Evolutionary conservation across 2,888 invertebrate genomes (phyloP).

Genomic region (Pammene fasciana): DNA sequence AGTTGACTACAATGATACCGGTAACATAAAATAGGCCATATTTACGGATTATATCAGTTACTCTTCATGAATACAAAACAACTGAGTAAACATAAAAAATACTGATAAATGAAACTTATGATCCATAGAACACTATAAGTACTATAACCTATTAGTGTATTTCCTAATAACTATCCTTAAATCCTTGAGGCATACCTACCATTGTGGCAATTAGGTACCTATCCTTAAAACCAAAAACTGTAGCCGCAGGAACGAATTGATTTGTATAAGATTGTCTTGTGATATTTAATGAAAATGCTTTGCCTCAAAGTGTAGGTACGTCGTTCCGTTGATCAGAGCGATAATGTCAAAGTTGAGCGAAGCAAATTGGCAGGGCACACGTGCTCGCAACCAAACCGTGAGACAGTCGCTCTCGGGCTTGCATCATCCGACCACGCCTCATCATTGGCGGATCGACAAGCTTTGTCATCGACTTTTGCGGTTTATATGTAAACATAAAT

Average conservation of each 20-base stretch:
- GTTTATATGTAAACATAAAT: constrained; percentile 16
- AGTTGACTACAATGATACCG: background rate
- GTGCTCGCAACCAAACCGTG: constrained; percentile 35
- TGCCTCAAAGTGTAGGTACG: background rate
- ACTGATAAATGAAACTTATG: background rate
- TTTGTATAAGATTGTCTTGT: background rate
- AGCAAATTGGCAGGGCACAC: constrained; percentile 34
- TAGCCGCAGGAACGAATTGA: background rate
- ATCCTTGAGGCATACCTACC: too few relatives aligned
- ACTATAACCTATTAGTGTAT: too few relatives aligned
- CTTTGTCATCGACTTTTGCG: constrained; percentile 19
- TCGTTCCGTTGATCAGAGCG: constrained; percentile 9
- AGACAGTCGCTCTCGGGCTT: constrained; percentile 42
- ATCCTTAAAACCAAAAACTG: background rate
- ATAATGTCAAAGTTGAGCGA: constrained; percentile 43
- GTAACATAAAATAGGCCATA: background rate
- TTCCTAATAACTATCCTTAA: too few relatives aligned
- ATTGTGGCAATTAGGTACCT: too few relatives aligned
- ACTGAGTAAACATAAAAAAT: background rate
- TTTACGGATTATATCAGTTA: background rate
- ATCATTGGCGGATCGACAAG: constrained; percentile 10
- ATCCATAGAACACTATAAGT: too few relatives aligned
- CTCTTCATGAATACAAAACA: background rate
- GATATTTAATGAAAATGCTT: background rate
- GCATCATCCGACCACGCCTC: constrained; percentile 44